Percentiles rank a stretch among this genome's conserved stretches.
Conservation (phyloP, 2,113 vertebrate species). For the Oceanodroma tethys region DNA sequence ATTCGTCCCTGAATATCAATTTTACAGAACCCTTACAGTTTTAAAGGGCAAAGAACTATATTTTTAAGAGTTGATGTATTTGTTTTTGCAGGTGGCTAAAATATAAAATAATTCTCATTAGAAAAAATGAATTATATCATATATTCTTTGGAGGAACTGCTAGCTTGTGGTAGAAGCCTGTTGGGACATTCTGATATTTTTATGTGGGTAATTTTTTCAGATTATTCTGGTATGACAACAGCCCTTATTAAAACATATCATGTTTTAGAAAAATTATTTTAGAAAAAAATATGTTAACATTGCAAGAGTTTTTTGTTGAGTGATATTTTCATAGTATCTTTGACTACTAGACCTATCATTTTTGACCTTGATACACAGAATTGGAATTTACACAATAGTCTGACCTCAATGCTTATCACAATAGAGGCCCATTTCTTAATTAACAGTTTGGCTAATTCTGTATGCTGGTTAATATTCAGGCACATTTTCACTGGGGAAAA, state of each 20-base stretch:
- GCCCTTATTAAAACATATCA: not conserved
- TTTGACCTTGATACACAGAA: slow-evolving; percentile 1
- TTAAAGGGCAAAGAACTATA: slow-evolving; percentile 10
- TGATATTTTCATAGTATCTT: not conserved
- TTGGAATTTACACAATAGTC: not conserved
- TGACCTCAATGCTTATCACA: not conserved
- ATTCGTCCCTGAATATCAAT: slow-evolving; percentile 41
- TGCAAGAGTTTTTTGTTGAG: not conserved
- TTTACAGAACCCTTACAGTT: slow-evolving; percentile 1
- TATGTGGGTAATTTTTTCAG: not conserved
- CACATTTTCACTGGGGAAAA: slow-evolving; percentile 13
- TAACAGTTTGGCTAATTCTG: slow-evolving; percentile 30
- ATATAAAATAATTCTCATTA: slow-evolving; percentile 43
- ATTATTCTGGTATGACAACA: not conserved
- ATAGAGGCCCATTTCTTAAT: not conserved
- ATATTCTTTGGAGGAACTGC: not conserved
- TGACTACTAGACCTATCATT: not conserved
- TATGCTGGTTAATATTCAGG: slow-evolving; percentile 8
- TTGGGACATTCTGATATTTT: slow-evolving; percentile 17
- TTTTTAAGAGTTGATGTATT: slow-evolving; percentile 40
- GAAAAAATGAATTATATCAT: slow-evolving; percentile 48
- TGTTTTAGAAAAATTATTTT: not conserved
- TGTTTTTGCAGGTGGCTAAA: slow-evolving; percentile 62
- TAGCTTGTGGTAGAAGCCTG: not conserved
- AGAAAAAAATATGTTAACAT: not conserved